A percentile compares a stretch with the other conserved stretches of the same genome.
These are phyloP conservation scores for Synanthedon andrenaeformis DNA, from an alignment of 2,888 invertebrate species.

Conservation along the genomic window DNA sequence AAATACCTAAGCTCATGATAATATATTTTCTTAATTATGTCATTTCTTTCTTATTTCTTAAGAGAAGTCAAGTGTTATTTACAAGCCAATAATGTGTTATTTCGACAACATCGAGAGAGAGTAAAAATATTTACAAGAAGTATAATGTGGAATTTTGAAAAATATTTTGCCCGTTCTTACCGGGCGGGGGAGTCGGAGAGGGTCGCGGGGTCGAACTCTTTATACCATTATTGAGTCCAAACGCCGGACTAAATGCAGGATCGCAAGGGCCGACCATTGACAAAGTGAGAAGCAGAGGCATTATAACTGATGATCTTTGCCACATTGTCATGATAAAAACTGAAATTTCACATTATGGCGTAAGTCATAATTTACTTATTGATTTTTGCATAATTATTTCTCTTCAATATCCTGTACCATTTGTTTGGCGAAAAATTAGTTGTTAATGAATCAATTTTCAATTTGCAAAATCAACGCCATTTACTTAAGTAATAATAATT, in stretches of 20 bases:
- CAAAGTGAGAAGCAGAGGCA: slow-evolving; percentile 11
- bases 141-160: background rate
- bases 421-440: no score
- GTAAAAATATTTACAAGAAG: background rate
- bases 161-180: slow-evolving; percentile 19
- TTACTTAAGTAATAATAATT: no score
- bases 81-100: background rate
- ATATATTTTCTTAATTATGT: no score
- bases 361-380: no score
- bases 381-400: no score
- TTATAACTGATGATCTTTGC: slow-evolving; percentile 8
- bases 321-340: slow-evolving; percentile 8
- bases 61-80: background rate
- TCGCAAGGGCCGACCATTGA: slow-evolving; percentile 17
- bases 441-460: no score
- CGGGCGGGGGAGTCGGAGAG: slow-evolving; percentile 25
- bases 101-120: background rate
- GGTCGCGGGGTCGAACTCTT: slow-evolving; percentile 20
- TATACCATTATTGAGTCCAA: slow-evolving; percentile 24
- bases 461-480: no score
- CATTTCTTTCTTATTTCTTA: background rate
- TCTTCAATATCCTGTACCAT: no score
- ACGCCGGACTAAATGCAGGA: slow-evolving; percentile 29
- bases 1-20: no score
- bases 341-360: background rate